Percentiles rank a stretch among this genome's conserved stretches.
Conservation (phyloP, 92 coral and sea anemone species). For the Anthopleura xanthogrammica region DNA sequence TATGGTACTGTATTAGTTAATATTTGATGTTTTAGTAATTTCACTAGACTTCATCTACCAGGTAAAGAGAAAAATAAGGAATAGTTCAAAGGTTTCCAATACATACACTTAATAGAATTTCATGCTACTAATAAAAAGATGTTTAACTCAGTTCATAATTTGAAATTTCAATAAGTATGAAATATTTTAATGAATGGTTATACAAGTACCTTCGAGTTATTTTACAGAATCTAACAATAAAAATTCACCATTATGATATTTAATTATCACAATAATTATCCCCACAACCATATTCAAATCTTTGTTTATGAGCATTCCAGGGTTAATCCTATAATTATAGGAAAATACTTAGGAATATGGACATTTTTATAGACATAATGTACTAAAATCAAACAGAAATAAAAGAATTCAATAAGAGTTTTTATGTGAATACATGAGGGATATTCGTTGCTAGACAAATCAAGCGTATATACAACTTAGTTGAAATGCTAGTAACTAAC, state of each 20-base stretch:
- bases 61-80: neutral
- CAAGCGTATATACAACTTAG: neutral
- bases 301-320: slow-evolving; percentile 9
- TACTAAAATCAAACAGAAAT: neutral
- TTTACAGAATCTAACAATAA: neutral
- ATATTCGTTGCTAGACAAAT: neutral
- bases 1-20: too few relatives aligned
- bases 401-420: neutral
- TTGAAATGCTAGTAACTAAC: neutral
- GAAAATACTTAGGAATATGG: neutral
- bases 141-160: neutral
- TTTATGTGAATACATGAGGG: slow-evolving; percentile 5
- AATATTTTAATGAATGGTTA: neutral
- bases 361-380: neutral
- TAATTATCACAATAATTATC: slow-evolving; percentile 13
- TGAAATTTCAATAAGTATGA: neutral
- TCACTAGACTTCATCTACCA: neutral
- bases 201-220: neutral
- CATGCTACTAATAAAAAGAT: neutral
- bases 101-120: too few relatives aligned
- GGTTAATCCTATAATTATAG: slow-evolving; percentile 24
- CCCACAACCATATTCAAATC: slow-evolving; percentile 10
- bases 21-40: too few relatives aligned
- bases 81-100: too few relatives aligned
- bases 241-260: neutral